Percentiles rank a stretch among this genome's conserved stretches.
phyloP scores from a whole-genome alignment of 2,888 invertebrate genomes.

The Synanthedon tipuliformis region DNA sequence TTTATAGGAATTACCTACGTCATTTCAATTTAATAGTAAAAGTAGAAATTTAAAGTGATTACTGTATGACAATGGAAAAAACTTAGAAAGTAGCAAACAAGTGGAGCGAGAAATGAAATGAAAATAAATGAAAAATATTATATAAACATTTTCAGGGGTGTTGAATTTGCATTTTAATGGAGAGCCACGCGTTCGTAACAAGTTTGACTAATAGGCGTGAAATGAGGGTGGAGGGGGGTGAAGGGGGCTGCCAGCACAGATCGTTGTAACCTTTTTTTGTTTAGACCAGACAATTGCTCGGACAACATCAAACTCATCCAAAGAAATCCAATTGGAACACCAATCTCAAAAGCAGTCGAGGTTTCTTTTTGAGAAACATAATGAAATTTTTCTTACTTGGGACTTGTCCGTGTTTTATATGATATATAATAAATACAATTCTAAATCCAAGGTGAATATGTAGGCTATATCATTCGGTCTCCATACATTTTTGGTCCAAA shows the following conservation, averaged over 20 bases:
- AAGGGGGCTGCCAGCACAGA: not conserved
- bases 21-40: too few relatives aligned
- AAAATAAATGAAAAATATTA: slow-evolving; percentile 34
- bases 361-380: too few relatives aligned
- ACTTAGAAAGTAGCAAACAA: slow-evolving; percentile 4
- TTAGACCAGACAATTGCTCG: not conserved
- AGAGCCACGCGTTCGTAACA: slow-evolving; percentile 64
- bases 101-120: slow-evolving; percentile 35
- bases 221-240: slow-evolving; percentile 50
- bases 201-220: slow-evolving; percentile 65
- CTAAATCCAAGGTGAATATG: too few relatives aligned
- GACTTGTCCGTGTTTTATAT: too few relatives aligned
- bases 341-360: too few relatives aligned
- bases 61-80: not conserved
- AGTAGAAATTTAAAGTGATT: too few relatives aligned
- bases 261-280: not conserved
- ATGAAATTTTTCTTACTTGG: too few relatives aligned
- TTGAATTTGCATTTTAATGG: slow-evolving; percentile 69
- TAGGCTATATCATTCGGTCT: too few relatives aligned
- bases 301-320: not conserved
- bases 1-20: too few relatives aligned
- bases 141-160: slow-evolving; percentile 57
- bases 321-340: too few relatives aligned
- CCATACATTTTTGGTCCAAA: too few relatives aligned
- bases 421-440: too few relatives aligned